Base-by-base conservation (phyloP, 1,140 invertebrate genomes). In the Drosophila repleta region DNA sequence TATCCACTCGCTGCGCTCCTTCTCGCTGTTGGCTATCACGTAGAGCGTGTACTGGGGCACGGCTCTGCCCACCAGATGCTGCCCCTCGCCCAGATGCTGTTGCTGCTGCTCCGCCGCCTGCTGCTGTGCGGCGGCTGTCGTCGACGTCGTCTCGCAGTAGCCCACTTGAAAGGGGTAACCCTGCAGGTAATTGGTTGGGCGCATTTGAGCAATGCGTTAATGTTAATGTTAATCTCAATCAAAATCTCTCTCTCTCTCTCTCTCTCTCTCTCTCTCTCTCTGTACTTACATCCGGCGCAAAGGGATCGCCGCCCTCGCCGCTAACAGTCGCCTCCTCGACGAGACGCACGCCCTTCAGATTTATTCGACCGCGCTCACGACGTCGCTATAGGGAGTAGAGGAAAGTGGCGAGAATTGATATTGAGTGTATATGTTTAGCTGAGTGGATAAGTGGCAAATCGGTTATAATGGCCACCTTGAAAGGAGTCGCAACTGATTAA, bases 361-460 rank as follows among this genome's bases (percentile, higher is more conserved):
- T 93, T 78, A 97, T 95, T 56, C 96, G 94, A 24, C 96, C 96
- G 77, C 96, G 95, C 92, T 97, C 96, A 84, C 96, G 96, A 58
- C 95, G 94, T 79, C 94, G 94, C 95, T 96, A 92, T 24, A 93
- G 68, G 17, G 2, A 70, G 58, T 37, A 68, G 6, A 26, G 11
- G 37, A 60, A 20, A 43, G 21, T n/a, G 18, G 20, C 24, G 6
- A 6, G n/a, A 57, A 21, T n/a, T 7, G 13, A 55, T n/a, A 51
- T 32, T 55, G 5, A 39, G 18, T 17, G 18, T 11, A 49, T 15
- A 46, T 46, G 13, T 43, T 15, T 2, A 18, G 7, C 11, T 1
- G 7, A 18, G 13, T 11, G 26, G n/a, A 2, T n/a, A 29, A 29
- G 48, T 17, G 15, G 20, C 20, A 10, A 8, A 43, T 17, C 39